Evolutionary conservation across 1,140 invertebrate species (phyloP), one percentile per base, ranked within the genome.

Genomic region (Octopus sinensis): DNA sequence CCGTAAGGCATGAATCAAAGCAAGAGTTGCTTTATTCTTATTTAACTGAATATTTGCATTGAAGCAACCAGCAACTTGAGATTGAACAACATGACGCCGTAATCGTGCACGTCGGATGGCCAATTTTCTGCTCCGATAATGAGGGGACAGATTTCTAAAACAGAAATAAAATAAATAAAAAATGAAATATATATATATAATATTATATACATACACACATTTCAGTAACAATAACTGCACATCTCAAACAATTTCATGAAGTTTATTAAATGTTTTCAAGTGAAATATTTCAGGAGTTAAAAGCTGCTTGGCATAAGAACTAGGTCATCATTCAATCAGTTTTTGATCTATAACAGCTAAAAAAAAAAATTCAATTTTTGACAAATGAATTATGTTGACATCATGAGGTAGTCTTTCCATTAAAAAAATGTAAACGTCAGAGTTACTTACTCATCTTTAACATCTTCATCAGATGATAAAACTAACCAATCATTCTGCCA

Each of bases 401-500:
- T 43, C 30, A 43, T 43, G 1, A 43, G 30, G 30, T 43, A 43
- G 30, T 43, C 30, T 43, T 43, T 43, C 30, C 30, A 43, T 43
- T 43, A 43, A 43, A 43, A 43, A 43, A 43, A 43, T 43, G 1
- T 43, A 43, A 43, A 43, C 54, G 78, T 62, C 43, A 56, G 23
- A 62, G n/a, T n/a, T 54, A 85, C 88, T 86, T 86, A 90, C 87
- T 87, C 87, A 56, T 88, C 84, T 17, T 86, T 84, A 82, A 88
- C 87, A 84, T 87, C 86, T 80, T 90, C 89, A 54, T 89, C 88
- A 85, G 89, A 88, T 54, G 89, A 90, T 17, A 84, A 84, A 81
- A 82, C 83, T 79, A 91, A 89, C 87, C 89, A 88, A 17, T 88
- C 85, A 79, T 87, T 85, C 86, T 90, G 90, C 87, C 87, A 89